A percentile compares a stretch with the other conserved stretches of the same genome.
These are phyloP conservation scores for Kryptolebias ocellatus DNA, from an alignment of 2,797 vertebrate genomes.

Conservation along the genomic window DNA sequence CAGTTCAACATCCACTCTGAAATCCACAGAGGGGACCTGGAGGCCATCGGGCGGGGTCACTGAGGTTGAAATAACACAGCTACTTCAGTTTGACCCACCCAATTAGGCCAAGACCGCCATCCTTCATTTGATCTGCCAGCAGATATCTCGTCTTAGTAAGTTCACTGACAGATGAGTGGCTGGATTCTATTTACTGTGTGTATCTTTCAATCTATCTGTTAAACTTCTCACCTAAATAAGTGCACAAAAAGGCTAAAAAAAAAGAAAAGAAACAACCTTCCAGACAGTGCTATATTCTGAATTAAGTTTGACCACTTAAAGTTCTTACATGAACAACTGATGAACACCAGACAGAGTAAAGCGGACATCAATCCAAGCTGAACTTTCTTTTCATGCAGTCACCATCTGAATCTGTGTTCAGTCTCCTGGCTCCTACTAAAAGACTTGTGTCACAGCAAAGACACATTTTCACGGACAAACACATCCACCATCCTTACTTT, in stretches of 20 bases:
- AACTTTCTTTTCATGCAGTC: slow-evolving; percentile 6
- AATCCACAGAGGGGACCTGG: slow-evolving; percentile 37
- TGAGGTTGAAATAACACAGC: slow-evolving; percentile 79
- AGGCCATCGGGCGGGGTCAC: slow-evolving; percentile 71
- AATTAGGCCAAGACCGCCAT: slow-evolving; percentile 65
- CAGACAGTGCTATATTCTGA: not conserved
- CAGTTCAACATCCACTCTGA: slow-evolving; percentile 39
- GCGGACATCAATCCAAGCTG: slow-evolving; percentile 1
- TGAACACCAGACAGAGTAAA: slow-evolving; percentile 6
- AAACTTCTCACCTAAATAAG: not conserved
- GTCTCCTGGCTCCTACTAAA: slow-evolving; percentile 3
- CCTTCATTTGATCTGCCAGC: slow-evolving; percentile 73
- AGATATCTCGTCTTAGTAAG: slow-evolving; percentile 59
- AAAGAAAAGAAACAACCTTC: not conserved
- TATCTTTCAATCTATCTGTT: slow-evolving; percentile 5
- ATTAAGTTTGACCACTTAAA: not conserved
- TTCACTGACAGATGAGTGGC: slow-evolving; percentile 39
- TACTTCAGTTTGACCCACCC: slow-evolving; percentile 70
- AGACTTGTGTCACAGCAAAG: slow-evolving; percentile 10
- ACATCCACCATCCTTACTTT: slow-evolving; percentile 4
- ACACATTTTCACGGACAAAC: slow-evolving; percentile 14
- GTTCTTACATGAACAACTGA: not conserved
- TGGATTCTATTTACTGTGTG: slow-evolving; percentile 9
- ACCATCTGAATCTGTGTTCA: slow-evolving; percentile 8
- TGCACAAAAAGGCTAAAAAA: not conserved